Base-by-base conservation (phyloP, 2,888 invertebrate species). In the Quadroppia sp. region DNA sequence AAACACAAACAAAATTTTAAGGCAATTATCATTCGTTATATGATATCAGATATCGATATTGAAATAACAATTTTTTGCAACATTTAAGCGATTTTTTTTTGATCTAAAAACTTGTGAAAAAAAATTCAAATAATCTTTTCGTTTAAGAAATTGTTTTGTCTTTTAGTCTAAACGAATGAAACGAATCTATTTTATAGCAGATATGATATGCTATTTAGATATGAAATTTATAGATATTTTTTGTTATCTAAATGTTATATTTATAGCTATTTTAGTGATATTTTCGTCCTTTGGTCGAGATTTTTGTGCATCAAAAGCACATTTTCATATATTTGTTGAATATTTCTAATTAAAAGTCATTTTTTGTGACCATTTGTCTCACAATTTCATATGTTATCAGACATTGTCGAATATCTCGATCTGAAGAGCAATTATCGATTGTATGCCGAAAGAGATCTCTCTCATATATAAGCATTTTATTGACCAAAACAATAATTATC, bases 161-260 rank as follows among this genome's bases (percentile, higher is more conserved):
- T 45, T 36, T 36, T 36, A 36, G 36, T 36, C 36, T 36, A 36
- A 36, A 36, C 9, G 36, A 36, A 36, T 36, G 36, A 36, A 9
- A 36, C 9, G 36, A 36, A 45, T 45, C 45, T 45, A 45, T 45
- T 45, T 45, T 45, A 45, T 45, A 15, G 17, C 45, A 45, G 45
- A 45, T 45, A 45, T 45, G 45, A 45, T 45, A 45, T 45, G 45
- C 45, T 15, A 45, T 45, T 45, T 45, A 45, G 45, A 45, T 45
- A 45, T 45, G 2, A 15, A 45, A 2, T 13, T 15, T 45, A 45
- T 9, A 45, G n/a, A n/a, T n/a, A n/a, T n/a, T 45, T 6, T 15
- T 17, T 15, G 17, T 45, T 45, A 45, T 45, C 45, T 45, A 45
- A 45, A 45, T 45, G 45, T 45, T 17, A 45, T 45, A 45, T 45